Evolutionary conservation across 2,888 invertebrate genomes (phyloP).

Genomic region (Microplitis manilae): DNA sequence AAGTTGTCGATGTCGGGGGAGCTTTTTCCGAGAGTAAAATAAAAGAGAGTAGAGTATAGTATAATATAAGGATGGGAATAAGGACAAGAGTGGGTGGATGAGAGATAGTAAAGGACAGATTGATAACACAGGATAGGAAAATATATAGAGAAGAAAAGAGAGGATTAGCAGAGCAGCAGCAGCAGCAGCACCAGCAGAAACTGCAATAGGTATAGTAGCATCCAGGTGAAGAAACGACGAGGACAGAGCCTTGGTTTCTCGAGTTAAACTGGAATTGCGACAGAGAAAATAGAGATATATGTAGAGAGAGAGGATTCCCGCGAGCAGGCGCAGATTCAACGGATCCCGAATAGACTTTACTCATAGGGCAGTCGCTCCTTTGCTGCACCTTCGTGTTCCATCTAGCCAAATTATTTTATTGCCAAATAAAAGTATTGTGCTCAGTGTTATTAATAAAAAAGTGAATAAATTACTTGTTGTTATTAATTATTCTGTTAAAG

Average conservation of each 20-base stretch:
- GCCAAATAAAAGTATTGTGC: constrained; percentile 8
- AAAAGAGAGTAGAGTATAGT: constrained; percentile 1
- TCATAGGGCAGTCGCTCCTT: constrained; percentile 66
- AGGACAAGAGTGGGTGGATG: constrained; percentile 19
- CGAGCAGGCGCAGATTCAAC: constrained; percentile 41
- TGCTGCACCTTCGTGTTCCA: constrained; percentile 65
- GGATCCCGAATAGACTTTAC: constrained; percentile 55
- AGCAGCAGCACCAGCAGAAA: constrained; percentile 10
- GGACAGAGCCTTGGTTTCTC: constrained; percentile 29
- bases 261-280: not conserved
- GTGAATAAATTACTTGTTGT: not conserved
- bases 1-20: constrained; percentile 16
- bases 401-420: constrained; percentile 63
- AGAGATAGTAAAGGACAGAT: not conserved
- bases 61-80: constrained; percentile 25
- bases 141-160: constrained; percentile 31
- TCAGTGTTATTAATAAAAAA: not conserved
- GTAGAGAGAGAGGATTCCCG: constrained; percentile 21
- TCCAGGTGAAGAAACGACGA: not conserved
- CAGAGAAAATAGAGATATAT: constrained; percentile 50
- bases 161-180: constrained; percentile 13
- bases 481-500: too few relatives aligned
- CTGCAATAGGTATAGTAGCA: constrained; percentile 16
- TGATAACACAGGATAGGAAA: constrained; percentile 6
- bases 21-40: constrained; percentile 26